Evolutionary conservation across 2,888 invertebrate species (phyloP).

Genomic region (Digitonthophagus gazella): DNA sequence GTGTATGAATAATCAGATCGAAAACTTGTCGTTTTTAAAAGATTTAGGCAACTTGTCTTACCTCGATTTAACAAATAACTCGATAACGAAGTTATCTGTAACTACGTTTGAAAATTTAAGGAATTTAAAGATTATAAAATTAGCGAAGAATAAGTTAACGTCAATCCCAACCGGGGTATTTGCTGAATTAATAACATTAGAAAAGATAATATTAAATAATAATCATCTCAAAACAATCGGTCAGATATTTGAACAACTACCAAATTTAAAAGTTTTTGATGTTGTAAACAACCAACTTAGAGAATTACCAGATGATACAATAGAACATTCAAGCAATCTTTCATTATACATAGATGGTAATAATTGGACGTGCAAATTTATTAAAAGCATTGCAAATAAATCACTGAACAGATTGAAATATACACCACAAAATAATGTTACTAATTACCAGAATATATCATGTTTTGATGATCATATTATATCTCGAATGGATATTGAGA

Average conservation of each 20-base stretch:
- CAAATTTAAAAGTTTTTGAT: constrained; percentile 8
- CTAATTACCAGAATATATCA: constrained; percentile 1
- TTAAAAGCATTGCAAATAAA: constrained; percentile 1
- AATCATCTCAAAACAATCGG: constrained; percentile 18
- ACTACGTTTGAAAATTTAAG: background rate
- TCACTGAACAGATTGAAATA: constrained; percentile 2
- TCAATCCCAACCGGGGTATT: constrained; percentile 20
- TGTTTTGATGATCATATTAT: background rate
- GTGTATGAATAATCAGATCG: constrained; percentile 8
- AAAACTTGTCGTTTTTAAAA: constrained; percentile 10
- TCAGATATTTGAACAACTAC: constrained; percentile 4
- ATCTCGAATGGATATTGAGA: background rate
- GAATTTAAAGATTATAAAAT: constrained; percentile 13
- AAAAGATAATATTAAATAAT: constrained; percentile 9
- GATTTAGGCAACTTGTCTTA: background rate
- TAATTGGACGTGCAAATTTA: constrained; percentile 22
- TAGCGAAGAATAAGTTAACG: constrained; percentile 21
- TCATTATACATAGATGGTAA: constrained; percentile 21
- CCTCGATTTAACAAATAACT: constrained; percentile 22
- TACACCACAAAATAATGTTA: background rate
- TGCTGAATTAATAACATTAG: constrained; percentile 7
- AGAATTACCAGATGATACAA: background rate
- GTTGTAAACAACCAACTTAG: constrained; percentile 11
- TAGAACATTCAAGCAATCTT: background rate
- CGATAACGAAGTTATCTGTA: constrained; percentile 10